Evolutionary conservation across 2,113 vertebrate species (phyloP).

Genomic region (Caranx ignobilis): DNA sequence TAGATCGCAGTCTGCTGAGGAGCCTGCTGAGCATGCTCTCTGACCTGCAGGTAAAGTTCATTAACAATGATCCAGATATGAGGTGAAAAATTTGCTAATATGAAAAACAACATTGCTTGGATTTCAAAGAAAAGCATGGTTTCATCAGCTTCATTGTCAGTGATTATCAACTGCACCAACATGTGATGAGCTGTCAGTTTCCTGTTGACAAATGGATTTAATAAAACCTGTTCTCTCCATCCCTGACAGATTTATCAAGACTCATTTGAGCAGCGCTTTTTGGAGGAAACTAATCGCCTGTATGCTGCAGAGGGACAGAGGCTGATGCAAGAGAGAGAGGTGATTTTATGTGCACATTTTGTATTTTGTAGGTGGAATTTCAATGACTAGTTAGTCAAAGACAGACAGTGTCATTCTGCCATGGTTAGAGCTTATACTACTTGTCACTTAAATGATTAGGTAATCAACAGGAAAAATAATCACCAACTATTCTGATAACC

Average conservation of each 20-base stretch:
- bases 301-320: conserved; percentile 98
- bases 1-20: conserved; percentile 95
- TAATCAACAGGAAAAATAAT: not conserved
- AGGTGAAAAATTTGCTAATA: not conserved
- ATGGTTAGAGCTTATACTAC: not conserved
- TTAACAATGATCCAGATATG: not conserved
- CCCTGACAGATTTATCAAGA: conserved; percentile 95
- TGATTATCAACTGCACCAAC: conserved; percentile 1
- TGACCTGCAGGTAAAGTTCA: conserved; percentile 91
- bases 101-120: not conserved
- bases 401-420: not conserved
- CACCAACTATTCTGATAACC: not conserved
- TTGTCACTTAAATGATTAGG: not conserved
- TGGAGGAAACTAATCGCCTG: conserved; percentile 97
- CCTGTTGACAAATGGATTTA: conserved; percentile 52
- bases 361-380: not conserved
- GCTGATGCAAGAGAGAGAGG: conserved; percentile 99
- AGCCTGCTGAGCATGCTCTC: conserved; percentile 98
- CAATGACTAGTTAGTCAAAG: not conserved
- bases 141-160: conserved; percentile 20
- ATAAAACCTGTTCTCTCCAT: conserved; percentile 47
- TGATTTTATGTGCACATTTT: conserved; percentile 70
- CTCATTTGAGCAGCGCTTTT: conserved; percentile 96
- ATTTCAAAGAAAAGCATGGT: not conserved
- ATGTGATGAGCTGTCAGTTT: conserved; percentile 26